A percentile compares a stretch with the other conserved stretches of the same genome.
Evolutionary conservation across 2,797 vertebrate genomes (phyloP).

Genomic region (Hippoglossus hippoglossus): DNA sequence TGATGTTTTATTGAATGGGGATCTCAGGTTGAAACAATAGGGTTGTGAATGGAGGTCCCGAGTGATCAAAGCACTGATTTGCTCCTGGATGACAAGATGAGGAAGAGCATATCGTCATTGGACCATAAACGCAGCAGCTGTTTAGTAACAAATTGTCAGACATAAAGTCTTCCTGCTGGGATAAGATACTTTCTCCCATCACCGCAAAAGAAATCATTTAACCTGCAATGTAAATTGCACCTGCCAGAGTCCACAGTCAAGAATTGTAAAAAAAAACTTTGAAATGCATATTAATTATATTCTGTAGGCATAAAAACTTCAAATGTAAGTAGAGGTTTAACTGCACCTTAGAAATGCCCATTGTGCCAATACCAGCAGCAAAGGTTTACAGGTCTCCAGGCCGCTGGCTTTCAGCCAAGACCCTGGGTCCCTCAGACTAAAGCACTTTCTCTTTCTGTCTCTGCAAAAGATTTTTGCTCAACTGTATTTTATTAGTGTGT

Average conservation of each 20-base stretch:
- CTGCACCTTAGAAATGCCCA: slow-evolving; percentile 24
- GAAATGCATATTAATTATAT: slow-evolving; percentile 19
- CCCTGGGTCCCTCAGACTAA: slow-evolving; percentile 46
- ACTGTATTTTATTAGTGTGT: not conserved
- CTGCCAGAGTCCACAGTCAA: not conserved
- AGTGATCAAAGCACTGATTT: slow-evolving; percentile 46
- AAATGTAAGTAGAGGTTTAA: slow-evolving; percentile 30
- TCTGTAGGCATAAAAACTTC: slow-evolving; percentile 14
- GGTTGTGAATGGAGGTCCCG: slow-evolving; percentile 28
- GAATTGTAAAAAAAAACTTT: not conserved
- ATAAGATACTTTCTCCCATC: slow-evolving; percentile 1
- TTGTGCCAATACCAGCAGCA: slow-evolving; percentile 50
- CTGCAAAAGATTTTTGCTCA: not conserved
- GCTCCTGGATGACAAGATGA: slow-evolving; percentile 22
- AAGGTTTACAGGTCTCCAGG: slow-evolving; percentile 50
- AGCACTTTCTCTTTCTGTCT: slow-evolving; percentile 42
- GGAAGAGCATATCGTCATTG: slow-evolving; percentile 23
- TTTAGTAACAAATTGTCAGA: slow-evolving; percentile 12
- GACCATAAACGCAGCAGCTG: slow-evolving; percentile 29
- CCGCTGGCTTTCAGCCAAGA: slow-evolving; percentile 49
- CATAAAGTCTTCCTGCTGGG: slow-evolving; percentile 6
- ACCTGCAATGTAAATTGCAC: slow-evolving; percentile 3
- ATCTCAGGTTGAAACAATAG: slow-evolving; percentile 46
- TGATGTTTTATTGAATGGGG: slow-evolving; percentile 55
- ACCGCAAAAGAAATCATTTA: not conserved